A percentile compares a stretch with the other conserved stretches of the same genome.
These are phyloP conservation scores for Pithys albifrons DNA, from an alignment of 2,113 vertebrate genomes.

Conservation along the genomic window DNA sequence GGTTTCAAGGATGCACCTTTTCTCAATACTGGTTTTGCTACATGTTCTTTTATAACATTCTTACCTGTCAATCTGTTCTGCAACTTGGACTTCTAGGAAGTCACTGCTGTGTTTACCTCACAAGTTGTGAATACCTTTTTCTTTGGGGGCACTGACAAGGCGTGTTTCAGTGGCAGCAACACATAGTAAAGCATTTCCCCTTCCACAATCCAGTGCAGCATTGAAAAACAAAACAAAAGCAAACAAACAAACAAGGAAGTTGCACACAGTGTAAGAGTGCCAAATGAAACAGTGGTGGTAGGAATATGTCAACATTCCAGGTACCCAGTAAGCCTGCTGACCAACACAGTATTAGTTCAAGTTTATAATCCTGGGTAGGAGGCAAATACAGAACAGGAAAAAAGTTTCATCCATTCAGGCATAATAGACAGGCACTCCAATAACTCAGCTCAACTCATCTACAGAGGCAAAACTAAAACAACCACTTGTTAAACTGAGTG, in stretches of 20 bases:
- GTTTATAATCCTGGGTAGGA: not conserved
- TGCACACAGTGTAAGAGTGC: not conserved
- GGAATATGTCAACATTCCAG: conserved; percentile 9
- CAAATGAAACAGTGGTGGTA: not conserved
- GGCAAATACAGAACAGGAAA: not conserved
- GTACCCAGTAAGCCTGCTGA: not conserved
- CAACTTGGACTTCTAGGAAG: conserved; percentile 20
- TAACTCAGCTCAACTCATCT: not conserved
- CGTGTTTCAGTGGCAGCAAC: not conserved
- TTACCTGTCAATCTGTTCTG: not conserved
- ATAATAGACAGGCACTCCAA: not conserved
- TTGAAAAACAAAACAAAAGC: not conserved
- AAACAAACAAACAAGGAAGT: not conserved
- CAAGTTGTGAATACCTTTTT: not conserved
- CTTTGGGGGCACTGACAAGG: not conserved
- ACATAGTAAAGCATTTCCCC: not conserved
- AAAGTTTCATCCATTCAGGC: not conserved
- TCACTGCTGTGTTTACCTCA: not conserved
- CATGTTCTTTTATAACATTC: not conserved
- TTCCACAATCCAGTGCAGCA: conserved; percentile 35
- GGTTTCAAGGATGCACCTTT: not conserved
- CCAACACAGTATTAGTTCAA: conserved; percentile 43
- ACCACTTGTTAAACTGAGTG: not conserved
- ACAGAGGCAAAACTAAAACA: conserved; percentile 22
- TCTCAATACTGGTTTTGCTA: not conserved